Evolutionary conservation across 2,113 vertebrate species (phyloP).

Genomic region (Oriolus oriolus): DNA sequence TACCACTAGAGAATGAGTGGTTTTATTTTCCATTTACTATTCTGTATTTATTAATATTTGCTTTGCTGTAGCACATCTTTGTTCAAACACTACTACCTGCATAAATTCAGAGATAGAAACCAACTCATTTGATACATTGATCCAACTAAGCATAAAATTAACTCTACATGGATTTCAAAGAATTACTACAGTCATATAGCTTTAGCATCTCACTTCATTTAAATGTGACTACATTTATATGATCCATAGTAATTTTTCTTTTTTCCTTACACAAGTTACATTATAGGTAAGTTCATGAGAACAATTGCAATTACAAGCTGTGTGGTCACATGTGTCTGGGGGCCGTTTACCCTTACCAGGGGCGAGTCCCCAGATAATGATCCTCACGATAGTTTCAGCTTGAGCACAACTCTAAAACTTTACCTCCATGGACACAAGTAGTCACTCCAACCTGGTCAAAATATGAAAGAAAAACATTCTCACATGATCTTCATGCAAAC

Average conservation of each 20-base stretch:
- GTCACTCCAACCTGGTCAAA: not conserved
- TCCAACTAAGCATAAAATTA: not conserved
- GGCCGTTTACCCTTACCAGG: not conserved
- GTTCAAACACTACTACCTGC: not conserved
- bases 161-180: not conserved
- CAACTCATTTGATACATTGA: not conserved
- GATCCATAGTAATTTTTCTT: not conserved
- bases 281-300: not conserved
- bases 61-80: not conserved
- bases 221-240: not conserved
- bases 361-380: not conserved
- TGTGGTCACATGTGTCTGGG: not conserved
- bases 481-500: accelerated
- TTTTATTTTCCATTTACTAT: not conserved
- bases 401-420: not conserved
- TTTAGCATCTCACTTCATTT: not conserved
- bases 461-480: not conserved
- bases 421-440: not conserved
- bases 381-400: not conserved
- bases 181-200: not conserved
- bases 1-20: not conserved
- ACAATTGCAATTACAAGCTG: not conserved
- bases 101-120: not conserved
- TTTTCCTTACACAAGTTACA: not conserved
- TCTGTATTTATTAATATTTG: not conserved